Base-by-base conservation (phyloP, 2,888 invertebrate genomes). In the Acleris sparsana region DNA sequence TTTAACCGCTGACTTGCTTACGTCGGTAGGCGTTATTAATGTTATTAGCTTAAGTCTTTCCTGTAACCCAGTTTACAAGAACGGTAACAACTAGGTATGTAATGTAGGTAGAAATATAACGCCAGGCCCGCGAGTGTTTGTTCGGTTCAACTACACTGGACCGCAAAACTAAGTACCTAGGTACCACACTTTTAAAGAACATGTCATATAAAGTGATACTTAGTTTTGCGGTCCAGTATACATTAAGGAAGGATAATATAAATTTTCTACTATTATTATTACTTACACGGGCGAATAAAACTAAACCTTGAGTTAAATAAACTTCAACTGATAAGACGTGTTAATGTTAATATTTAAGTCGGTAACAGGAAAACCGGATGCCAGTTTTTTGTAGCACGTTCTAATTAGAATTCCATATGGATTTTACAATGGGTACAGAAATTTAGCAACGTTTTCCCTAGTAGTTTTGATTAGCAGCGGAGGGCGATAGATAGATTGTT, bases 281-380 rank as follows among this genome's bases (percentile, higher is more conserved):
- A 39, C 13, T 1, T 39, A 13, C 3, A 39, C 13, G 3, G 39
- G 4, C 13, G 11, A 11, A 13, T 39, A 13, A 13, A 39, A 20
- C 43, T 29, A 20, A 66, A 57, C 66, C 66, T 62, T 67, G 67
- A 59, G 43, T 58, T 59, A 60, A 44, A 57, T 17, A 58, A 51
- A 52, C 56, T 13, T 9, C 39, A 13, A 18, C 2, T 65, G 61
- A 53, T 56, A 60, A 39, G 25, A 29, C 44, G 56, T 46, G n/a
- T 46, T 52, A 13, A 39, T 13, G 59, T 67, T 55, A 57, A 53
- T 46, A 57, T 66, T 66, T 57, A 62, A 20, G 18, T 18, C 49
- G 33, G 39, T 16, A 62, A 58, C 60, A 56, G 67, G 63, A 66
- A 61, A 66, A 57, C 61, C 65, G 65, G 61, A 66, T 57, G 56